These are phyloP conservation scores for Euplexia lucipara DNA, from an alignment of 2,888 invertebrate genomes.

Conservation along the genomic window DNA sequence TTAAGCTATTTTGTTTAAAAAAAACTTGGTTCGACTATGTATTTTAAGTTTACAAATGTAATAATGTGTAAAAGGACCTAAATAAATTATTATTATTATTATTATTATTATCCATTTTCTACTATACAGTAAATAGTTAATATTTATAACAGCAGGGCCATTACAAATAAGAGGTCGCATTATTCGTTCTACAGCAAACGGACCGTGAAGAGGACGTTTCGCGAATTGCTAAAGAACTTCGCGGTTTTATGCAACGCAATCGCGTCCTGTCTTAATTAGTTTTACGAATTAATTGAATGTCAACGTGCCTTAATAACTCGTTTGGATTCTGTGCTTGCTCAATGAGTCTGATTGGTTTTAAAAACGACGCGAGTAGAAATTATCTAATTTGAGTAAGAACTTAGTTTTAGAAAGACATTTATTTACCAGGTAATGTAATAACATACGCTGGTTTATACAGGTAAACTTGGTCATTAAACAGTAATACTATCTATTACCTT, in stretches of 20 bases:
- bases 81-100: no score
- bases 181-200: constrained; percentile 51
- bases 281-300: constrained; percentile 55
- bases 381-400: no score
- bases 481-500: no score
- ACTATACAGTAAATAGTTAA: constrained; percentile 42
- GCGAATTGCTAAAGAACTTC: constrained; percentile 55
- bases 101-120: no score
- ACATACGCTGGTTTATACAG: no score
- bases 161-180: constrained; percentile 57
- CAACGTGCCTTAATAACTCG: constrained; percentile 49
- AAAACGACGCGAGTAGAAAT: constrained; percentile 15
- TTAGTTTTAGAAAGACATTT: constrained; percentile 19
- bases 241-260: constrained; percentile 52
- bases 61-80: no score
- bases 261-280: constrained; percentile 57
- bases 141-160: constrained; percentile 50
- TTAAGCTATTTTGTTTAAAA: no score
- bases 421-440: no score
- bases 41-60: no score
- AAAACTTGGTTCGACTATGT: no score
- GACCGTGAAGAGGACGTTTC: constrained; percentile 60
- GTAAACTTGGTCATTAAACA: no score
- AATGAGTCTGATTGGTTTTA: constrained; percentile 31
- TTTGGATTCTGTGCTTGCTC: constrained; percentile 30